Conservation (phyloP, 2,888 invertebrate species). For the Emesis castigata region DNA sequence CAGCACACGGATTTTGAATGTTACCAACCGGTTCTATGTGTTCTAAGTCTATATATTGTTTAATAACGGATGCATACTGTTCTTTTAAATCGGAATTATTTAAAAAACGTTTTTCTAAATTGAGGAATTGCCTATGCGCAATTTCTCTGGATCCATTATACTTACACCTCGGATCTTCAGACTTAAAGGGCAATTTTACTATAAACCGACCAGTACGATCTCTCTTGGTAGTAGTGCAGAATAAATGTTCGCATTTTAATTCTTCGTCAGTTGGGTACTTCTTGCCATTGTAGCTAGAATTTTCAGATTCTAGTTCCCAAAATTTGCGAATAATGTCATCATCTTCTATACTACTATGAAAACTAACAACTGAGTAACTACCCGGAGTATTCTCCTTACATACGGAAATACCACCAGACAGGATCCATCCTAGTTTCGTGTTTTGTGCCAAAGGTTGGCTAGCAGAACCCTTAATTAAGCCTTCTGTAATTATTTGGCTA, state of each 20-base stretch:
- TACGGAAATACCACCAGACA: conserved; percentile 41
- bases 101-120: conserved; percentile 26
- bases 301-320: conserved; percentile 50
- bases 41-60: conserved; percentile 11
- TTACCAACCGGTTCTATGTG: conserved; percentile 14
- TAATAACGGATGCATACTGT: conserved; percentile 17
- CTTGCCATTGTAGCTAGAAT: conserved; percentile 13
- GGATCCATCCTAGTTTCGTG: conserved; percentile 65
- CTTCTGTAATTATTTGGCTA: conserved; percentile 56
- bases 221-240: conserved; percentile 27
- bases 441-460: conserved; percentile 55
- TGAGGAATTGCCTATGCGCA: conserved; percentile 26
- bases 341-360: conserved; percentile 7
- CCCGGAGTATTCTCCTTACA: not conserved
- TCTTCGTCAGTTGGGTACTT: conserved; percentile 41
- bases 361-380: not conserved
- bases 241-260: conserved; percentile 44
- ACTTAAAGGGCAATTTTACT: conserved; percentile 46
- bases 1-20: not conserved
- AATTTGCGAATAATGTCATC: conserved; percentile 41
- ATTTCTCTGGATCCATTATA: conserved; percentile 26
- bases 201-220: conserved; percentile 45
- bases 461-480: conserved; percentile 45
- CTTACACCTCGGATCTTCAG: conserved; percentile 37
- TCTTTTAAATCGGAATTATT: conserved; percentile 18